Percentiles rank a stretch among this genome's conserved stretches.
Conservation (phyloP, 2,888 invertebrate genomes). For the Digitonthophagus gazella region DNA sequence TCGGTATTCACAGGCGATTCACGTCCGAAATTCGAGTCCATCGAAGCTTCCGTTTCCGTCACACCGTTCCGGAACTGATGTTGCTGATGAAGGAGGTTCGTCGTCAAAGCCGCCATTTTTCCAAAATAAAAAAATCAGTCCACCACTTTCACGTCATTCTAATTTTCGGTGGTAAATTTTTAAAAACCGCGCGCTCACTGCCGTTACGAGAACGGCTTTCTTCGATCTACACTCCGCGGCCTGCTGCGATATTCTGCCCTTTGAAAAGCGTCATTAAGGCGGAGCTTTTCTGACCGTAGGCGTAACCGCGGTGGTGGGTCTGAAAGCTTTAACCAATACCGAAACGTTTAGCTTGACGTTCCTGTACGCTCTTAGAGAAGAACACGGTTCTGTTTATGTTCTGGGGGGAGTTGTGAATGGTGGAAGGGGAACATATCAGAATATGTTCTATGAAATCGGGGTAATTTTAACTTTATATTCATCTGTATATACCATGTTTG, state of each 20-base stretch:
- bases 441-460: not conserved
- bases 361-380: slow-evolving; percentile 43
- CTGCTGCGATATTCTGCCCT: slow-evolving; percentile 46
- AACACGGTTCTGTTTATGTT: slow-evolving; percentile 47
- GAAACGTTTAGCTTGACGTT: slow-evolving; percentile 33
- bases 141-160: slow-evolving; percentile 16
- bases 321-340: slow-evolving; percentile 38
- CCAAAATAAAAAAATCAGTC: too few species aligned
- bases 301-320: slow-evolving; percentile 32
- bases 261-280: slow-evolving; percentile 40
- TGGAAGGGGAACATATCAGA: slow-evolving; percentile 36
- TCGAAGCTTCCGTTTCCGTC: slow-evolving; percentile 44
- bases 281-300: slow-evolving; percentile 41
- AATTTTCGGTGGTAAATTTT: too few species aligned
- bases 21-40: slow-evolving; percentile 46
- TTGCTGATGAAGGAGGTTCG: slow-evolving; percentile 38
- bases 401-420: slow-evolving; percentile 29
- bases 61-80: slow-evolving; percentile 30
- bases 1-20: slow-evolving; percentile 48
- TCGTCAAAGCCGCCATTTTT: slow-evolving; percentile 36
- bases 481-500: too few species aligned
- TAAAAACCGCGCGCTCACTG: slow-evolving; percentile 4
- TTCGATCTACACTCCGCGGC: slow-evolving; percentile 46
- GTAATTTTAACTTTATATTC: too few species aligned
- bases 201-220: slow-evolving; percentile 25